Conservation (phyloP, 2,888 invertebrate genomes). For the Neria commutata region DNA sequence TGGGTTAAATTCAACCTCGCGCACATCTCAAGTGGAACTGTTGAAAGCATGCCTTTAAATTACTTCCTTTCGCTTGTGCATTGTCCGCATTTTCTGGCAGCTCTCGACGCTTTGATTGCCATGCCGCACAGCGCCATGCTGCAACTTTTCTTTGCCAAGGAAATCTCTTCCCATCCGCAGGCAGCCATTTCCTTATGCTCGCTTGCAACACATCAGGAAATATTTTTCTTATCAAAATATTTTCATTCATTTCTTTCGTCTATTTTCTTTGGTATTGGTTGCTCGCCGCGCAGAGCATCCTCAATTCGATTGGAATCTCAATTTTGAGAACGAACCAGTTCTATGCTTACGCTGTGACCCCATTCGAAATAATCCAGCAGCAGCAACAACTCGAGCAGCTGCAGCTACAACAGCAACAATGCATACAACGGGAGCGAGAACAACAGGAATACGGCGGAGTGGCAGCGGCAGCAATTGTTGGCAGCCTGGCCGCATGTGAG, state of each 20-base stretch:
- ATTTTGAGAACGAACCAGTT: slow-evolving; percentile 58
- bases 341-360: slow-evolving; percentile 61
- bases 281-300: slow-evolving; percentile 43
- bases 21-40: no score
- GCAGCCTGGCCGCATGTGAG: neutral
- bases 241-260: slow-evolving; percentile 16
- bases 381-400: slow-evolving; percentile 30
- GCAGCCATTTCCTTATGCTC: neutral
- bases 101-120: neutral
- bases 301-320: slow-evolving; percentile 57
- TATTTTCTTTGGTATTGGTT: slow-evolving; percentile 3
- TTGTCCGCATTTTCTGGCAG: no score
- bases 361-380: slow-evolving; percentile 55
- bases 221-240: slow-evolving; percentile 10
- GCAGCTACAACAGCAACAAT: slow-evolving; percentile 18
- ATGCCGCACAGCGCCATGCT: neutral
- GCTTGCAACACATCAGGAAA: neutral
- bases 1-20: no score
- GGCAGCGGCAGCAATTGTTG: slow-evolving; percentile 4
- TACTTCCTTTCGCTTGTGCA: no score
- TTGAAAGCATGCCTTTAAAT: no score
- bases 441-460: slow-evolving; percentile 20
- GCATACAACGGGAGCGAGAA: slow-evolving; percentile 24
- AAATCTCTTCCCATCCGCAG: neutral
- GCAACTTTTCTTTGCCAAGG: neutral